Evolutionary conservation across 1,140 invertebrate genomes (phyloP).

Genomic region (Drosophila lacteicornis): DNA sequence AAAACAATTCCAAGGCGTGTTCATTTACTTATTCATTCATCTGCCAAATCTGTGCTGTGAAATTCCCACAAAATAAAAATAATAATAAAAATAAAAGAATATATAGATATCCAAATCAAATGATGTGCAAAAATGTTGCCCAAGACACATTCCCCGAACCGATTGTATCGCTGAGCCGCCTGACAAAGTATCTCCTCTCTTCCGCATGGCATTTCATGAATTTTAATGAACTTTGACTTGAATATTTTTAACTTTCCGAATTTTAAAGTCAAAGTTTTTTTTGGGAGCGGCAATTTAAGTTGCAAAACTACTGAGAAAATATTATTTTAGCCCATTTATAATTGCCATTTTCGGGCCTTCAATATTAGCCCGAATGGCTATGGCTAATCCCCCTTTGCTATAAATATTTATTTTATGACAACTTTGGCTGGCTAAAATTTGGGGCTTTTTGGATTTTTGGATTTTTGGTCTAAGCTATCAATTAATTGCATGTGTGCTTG

Average conservation of each 20-base stretch:
- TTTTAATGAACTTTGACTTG: constrained; percentile 18
- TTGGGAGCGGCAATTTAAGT: not conserved
- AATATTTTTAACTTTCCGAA: not conserved
- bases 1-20: constrained; percentile 1
- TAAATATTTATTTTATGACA: constrained; percentile 29
- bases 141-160: constrained; percentile 36
- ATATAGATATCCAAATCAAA: constrained; percentile 19
- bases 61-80: constrained; percentile 12
- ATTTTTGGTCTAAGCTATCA: constrained; percentile 45
- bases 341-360: constrained; percentile 3
- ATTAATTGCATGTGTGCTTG: constrained; percentile 58
- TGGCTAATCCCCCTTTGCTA: not conserved
- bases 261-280: constrained; percentile 2
- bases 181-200: constrained; percentile 4
- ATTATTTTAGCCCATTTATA: constrained; percentile 1
- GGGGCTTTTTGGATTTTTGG: not conserved
- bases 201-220: constrained; percentile 24
- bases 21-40: constrained; percentile 8
- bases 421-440: not conserved
- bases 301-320: not conserved
- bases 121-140: constrained; percentile 26
- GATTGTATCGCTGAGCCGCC: not conserved
- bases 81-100: constrained; percentile 6
- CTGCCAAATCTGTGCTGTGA: not conserved
- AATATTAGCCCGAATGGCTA: not conserved